Evolutionary conservation across 2,888 invertebrate species (phyloP), one percentile per base, ranked within the genome.

Genomic region (Miltochrista miniata): DNA sequence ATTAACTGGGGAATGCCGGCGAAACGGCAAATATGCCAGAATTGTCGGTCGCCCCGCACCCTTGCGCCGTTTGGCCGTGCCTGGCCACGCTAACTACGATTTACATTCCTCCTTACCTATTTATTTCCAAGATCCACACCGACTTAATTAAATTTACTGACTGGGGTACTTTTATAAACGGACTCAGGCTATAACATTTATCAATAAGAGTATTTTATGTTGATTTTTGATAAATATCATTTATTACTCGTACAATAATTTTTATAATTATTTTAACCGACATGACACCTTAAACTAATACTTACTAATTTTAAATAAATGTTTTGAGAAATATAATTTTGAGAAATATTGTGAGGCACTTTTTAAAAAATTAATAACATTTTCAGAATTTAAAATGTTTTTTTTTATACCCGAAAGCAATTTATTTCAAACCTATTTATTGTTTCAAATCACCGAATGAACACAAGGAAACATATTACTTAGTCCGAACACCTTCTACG

Each of bases 1-100:
- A 90, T 90, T 90, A 90, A 88, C 87, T 86, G 78, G 79, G 84
- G 87, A 89, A 88, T 88, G 87, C 80, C 79, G 83, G 79, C 75
- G 76, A 83, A 85, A 82, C 79, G 85, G 85, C 82, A 86, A 87
- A 83, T 86, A 87, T 86, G 85, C 83, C 72, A 64, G 74, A 81
- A 82, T 79, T 81, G 80, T 61, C 69, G 73, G 67, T 65, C 70
- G 62, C 70, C 70, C 65, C 70, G 66, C 69, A 55, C 58, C 48
- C 59, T 49, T 47, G 45, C 60, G 60, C 43, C 46, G 43, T 46
- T 38, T 48, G 40, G 30, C 61, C 67, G 61, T 72, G 61, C 68
- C 72, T 73, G 64, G 73, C 76, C 66, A 61, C 76, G 75, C 78
- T 83, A 79, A 82, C 81, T 83, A 85, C 83, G 76, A 83, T 83